Evolutionary conservation across 2,888 invertebrate species (phyloP), one percentile per base, ranked within the genome.

Genomic region (Lasioglossum morio): DNA sequence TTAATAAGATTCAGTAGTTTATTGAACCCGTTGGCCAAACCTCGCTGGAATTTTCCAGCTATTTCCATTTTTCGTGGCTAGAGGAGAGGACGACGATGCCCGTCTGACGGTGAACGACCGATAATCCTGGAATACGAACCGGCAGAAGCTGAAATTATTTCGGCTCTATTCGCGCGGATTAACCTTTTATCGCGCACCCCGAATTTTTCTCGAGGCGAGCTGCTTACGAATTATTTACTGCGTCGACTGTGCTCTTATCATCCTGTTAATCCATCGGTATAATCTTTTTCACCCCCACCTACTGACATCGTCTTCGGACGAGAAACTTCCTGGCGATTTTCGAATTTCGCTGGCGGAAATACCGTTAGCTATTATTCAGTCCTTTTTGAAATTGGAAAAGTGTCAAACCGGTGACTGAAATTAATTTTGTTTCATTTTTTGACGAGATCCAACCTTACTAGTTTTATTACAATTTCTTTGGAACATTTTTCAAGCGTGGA

Each of bases 41-140:
- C 69, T 4, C 30, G 40, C 2, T 43, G 37, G 34, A 30, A 72
- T 60, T 60, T 78, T 69, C 72, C 72, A 60, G 72, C 72, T 74
- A 43, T 80, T 80, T 74, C 63, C 74, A 75, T 75, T 80, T 80
- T 74, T 48, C 34, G 37, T 14, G 34, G n/a, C 3, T 34, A 23
- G 34, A 30, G 66, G 66, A 19, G 16, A 73, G 63, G 27, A 69
- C 30, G 53, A 70, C 69, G 74, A 75, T 60, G 74, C 2, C 19
- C 63, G 66, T 75, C 80, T 16, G 60, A 63, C 27, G 27, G 60
- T 63, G 60, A 72, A 23, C 48, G 63, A 30, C 76, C 66, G 76
- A 76, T 80, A 81, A 81, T 76, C 81, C 81, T 46, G 72, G 81
- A 76, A 76, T 81, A 76, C 76, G 43, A 70, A 53, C 63, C 27